Percentiles rank a stretch among this genome's conserved stretches.
Evolutionary conservation across 2,113 vertebrate species (phyloP).

Genomic region (Furnarius figulus): DNA sequence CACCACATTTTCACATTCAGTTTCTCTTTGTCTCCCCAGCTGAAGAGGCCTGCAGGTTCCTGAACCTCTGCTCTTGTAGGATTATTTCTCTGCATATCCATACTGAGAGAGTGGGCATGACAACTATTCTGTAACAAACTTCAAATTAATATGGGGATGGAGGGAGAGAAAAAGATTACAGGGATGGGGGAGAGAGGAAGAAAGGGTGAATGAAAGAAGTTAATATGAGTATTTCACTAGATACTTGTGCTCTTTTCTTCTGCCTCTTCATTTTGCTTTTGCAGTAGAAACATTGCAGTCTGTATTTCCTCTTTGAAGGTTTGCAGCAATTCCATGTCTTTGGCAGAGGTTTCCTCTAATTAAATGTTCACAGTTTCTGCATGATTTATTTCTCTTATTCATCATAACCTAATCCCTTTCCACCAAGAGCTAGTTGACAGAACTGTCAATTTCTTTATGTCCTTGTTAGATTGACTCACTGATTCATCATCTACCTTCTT

Average conservation of each 20-base stretch:
- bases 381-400: constrained; percentile 25
- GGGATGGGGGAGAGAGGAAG: neutral
- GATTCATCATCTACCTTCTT: constrained; percentile 4
- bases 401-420: constrained; percentile 17
- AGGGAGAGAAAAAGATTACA: neutral
- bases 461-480: neutral
- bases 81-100: neutral
- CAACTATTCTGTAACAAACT: neutral
- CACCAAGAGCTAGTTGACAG: neutral
- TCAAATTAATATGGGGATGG: neutral
- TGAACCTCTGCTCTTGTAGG: neutral
- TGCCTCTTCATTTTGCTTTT: neutral
- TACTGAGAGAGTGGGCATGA: neutral
- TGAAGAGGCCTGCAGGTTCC: neutral
- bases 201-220: neutral
- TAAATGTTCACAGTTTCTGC: neutral
- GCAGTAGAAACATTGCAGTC: neutral
- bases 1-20: neutral
- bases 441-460: constrained; percentile 24
- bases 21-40: neutral
- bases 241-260: neutral
- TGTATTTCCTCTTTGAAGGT: neutral
- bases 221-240: neutral
- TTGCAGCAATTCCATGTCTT: neutral
- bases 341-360: neutral